Base-by-base conservation (phyloP, 2,797 vertebrate genomes). In the Pogoniulus pusillus region DNA sequence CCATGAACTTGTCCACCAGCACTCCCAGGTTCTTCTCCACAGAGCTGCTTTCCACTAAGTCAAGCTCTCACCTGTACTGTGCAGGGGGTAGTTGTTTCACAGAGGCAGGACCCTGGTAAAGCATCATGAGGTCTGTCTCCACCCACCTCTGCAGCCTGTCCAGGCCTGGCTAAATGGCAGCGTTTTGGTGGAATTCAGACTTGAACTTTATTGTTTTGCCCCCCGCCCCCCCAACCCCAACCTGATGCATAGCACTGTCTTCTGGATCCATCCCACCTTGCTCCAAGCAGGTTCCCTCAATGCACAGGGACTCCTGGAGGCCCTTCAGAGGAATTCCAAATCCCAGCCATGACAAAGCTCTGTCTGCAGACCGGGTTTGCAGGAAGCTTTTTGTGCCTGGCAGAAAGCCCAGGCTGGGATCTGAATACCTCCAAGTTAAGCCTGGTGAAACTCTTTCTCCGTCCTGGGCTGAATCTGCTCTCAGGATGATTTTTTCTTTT, bases 301-400 rank as follows among this genome's bases (percentile, higher is more conserved):
- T 8, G 30, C 15, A 2, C 0, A 6, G 47, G 39, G 49, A 16
- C 74, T 71, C 20, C 8, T 27, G 53, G 23, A 89, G 9, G 17
- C 12, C 43, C 35, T 57, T 58, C 51, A 12, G 69, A 76, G 20
- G 1, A 27, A 4, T 43, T 81, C 62, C 34, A 69, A 47, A 47
- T 16, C 29, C 49, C 18, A 26, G 10, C 53, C 9, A 1, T 16
- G 43, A 76, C 35, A 54, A 20, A 66, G 12, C 57, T 86, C 58
- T 16, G 11, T 64, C 65, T 87, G 51, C 70, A 63, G 72, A 16
- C 49, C 2, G 26, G 79, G 10, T n/a, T 54, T 93, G 30, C 53
- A 63, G 84, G 85, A 63, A 90, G 51, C 4, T 65, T 74, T 84
- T 35, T 32, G 49, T 29, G 23, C 71, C 81, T 91, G 88, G 65